Conservation (phyloP, 2,113 vertebrate genomes). For the Apodemus sylvaticus region DNA sequence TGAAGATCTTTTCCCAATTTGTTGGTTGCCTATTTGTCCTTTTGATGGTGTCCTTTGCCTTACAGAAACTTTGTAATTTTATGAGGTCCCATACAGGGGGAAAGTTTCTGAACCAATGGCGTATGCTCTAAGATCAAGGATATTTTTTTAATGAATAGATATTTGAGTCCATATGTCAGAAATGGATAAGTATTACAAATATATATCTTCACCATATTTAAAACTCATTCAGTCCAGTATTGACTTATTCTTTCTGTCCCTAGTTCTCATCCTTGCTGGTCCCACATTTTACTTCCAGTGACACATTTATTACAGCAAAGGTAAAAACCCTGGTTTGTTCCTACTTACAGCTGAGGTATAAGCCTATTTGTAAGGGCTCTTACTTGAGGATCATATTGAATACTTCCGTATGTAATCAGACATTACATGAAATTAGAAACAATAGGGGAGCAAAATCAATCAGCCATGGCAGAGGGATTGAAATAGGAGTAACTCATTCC, state of each 20-base stretch:
- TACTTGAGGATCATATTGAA: conserved; percentile 46
- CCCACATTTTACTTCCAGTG: conserved; percentile 46
- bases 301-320: conserved; percentile 71
- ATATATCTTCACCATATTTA: not conserved
- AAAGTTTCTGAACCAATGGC: too few species aligned
- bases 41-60: too few species aligned
- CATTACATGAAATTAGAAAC: conserved; percentile 81
- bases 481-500: conserved; percentile 82
- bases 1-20: too few species aligned
- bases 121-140: too few species aligned
- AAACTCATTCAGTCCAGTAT: not conserved
- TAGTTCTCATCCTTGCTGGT: not conserved
- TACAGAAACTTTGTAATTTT: too few species aligned
- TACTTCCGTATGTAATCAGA: conserved; percentile 71
- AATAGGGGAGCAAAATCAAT: conserved; percentile 83
- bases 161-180: not conserved
- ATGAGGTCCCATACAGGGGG: too few species aligned
- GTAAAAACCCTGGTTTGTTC: conserved; percentile 56
- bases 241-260: conserved; percentile 24
- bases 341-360: conserved; percentile 70
- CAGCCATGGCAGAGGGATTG: conserved; percentile 79
- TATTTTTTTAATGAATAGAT: not conserved
- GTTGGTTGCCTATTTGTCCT: too few species aligned
- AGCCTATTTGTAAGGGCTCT: conserved; percentile 70
- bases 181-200: conserved; percentile 14